Conservation (phyloP, 1,140 invertebrate genomes). For the Drosophila auraria region DNA sequence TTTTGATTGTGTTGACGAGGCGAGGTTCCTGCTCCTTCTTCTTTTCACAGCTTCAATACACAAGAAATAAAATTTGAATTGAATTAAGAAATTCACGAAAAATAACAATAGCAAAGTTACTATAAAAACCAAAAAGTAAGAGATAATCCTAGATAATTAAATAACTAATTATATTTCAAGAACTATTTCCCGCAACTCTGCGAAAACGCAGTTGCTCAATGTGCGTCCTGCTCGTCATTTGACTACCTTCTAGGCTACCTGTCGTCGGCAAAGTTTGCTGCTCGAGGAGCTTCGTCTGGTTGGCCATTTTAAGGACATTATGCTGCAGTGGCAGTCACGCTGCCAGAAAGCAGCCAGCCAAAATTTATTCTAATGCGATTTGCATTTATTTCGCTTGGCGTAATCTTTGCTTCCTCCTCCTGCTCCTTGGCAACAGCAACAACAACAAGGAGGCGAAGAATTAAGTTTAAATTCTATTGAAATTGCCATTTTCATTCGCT, state of each 20-base stretch:
- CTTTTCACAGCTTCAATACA: constrained; percentile 4
- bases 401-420: constrained; percentile 31
- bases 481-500: constrained; percentile 58
- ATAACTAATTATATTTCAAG: no score
- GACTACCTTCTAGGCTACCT: constrained; percentile 63
- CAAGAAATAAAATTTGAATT: not conserved
- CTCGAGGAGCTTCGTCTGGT: constrained; percentile 23
- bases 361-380: constrained; percentile 82
- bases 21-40: constrained; percentile 43
- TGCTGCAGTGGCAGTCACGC: constrained; percentile 53
- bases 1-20: constrained; percentile 70
- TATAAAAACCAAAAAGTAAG: not conserved
- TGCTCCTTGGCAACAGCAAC: constrained; percentile 4
- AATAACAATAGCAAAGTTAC: no score
- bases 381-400: constrained; percentile 76
- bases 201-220: not conserved
- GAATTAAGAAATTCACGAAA: not conserved
- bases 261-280: constrained; percentile 67
- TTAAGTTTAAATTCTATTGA: constrained; percentile 69
- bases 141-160: not conserved
- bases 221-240: not conserved
- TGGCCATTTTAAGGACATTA: constrained; percentile 70
- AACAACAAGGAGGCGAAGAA: constrained; percentile 30
- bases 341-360: constrained; percentile 27
- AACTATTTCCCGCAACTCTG: no score